Base-by-base conservation (phyloP, 2,888 invertebrate species). In the Chrysomela aeneicollis region DNA sequence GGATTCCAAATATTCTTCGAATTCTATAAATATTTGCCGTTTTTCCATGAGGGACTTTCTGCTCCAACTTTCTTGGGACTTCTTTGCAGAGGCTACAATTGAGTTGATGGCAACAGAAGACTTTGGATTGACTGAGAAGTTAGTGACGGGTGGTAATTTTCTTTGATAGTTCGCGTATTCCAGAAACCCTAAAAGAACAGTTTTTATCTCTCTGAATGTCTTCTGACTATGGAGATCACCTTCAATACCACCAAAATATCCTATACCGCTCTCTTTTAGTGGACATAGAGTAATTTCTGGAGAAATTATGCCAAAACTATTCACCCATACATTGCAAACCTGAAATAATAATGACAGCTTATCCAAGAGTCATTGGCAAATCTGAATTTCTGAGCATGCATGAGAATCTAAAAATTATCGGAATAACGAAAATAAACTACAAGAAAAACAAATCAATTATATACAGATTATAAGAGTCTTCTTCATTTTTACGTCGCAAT, bases 311-410 rank as follows among this genome's bases (percentile, higher is more conserved):
- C 86, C 86, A 77, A 85, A 84, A 50, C 81, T 77, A 75, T 88
- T 88, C 46, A 87, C 77, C 87, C 87, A 88, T 26, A 88, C 82
- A 50, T 85, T 84, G 10, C 84, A 83, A 8, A 84, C 84, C 82
- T 83, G 57, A 58, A 72, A 68, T 22, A 57, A 62, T 30, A 63
- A 59, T 30, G 19, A 59, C n/a, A n/a, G n/a, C n/a, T n/a, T n/a
- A n/a, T n/a, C n/a, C n/a, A n/a, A n/a, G n/a, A n/a, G n/a, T n/a
- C n/a, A n/a, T n/a, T n/a, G n/a, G n/a, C n/a, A n/a, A n/a, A n/a
- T n/a, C n/a, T n/a, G n/a, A n/a, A n/a, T n/a, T n/a, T n/a, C n/a
- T n/a, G n/a, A n/a, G n/a, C n/a, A n/a, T n/a, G n/a, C n/a, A n/a
- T n/a, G 42, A 53, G 47, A 47, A 46, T 30, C 1, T 8, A n/a